These are phyloP conservation scores for Dromiciops gliroides DNA, from an alignment of 2,113 vertebrate genomes.

Conservation along the genomic window DNA sequence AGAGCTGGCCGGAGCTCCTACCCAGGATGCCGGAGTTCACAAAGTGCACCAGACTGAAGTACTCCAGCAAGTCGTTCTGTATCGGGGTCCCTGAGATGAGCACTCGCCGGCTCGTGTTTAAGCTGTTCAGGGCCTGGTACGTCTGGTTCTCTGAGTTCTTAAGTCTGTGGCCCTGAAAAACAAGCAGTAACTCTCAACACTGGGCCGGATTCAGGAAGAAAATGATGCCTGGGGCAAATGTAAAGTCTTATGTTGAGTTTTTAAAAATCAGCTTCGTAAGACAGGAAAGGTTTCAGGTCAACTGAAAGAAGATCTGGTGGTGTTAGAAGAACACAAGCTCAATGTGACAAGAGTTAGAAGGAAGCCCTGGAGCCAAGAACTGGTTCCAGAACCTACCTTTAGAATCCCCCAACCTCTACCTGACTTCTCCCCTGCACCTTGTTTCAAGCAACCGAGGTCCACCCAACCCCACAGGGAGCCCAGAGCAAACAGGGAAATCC, in stretches of 20 bases:
- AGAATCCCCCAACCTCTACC: background rate
- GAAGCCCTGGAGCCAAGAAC: background rate
- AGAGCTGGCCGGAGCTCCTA: constrained; percentile 75
- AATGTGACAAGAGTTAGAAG: background rate
- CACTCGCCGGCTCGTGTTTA: constrained; percentile 92
- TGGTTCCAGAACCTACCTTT: background rate
- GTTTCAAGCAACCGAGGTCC: too few species aligned
- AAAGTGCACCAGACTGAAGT: constrained; percentile 98
- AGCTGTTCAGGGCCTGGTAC: constrained; percentile 93
- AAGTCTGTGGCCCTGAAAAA: constrained; percentile 92
- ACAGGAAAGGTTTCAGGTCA: background rate
- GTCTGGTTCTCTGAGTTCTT: constrained; percentile 99
- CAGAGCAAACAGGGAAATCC: background rate
- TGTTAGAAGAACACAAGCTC: background rate
- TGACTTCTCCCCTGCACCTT: background rate
- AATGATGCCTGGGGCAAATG: background rate
- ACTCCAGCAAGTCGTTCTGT: constrained; percentile 98
- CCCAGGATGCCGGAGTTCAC: constrained; percentile 96
- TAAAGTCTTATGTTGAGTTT: background rate
- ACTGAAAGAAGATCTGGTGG: background rate
- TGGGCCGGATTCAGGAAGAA: background rate
- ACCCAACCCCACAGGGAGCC: too few species aligned
- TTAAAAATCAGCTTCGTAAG: background rate
- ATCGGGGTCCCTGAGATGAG: constrained; percentile 98
- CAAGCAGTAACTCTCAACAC: constrained; percentile 46